These are phyloP conservation scores for Oryzias dopingdopingensis DNA, from an alignment of 2,797 vertebrate species.

Conservation along the genomic window DNA sequence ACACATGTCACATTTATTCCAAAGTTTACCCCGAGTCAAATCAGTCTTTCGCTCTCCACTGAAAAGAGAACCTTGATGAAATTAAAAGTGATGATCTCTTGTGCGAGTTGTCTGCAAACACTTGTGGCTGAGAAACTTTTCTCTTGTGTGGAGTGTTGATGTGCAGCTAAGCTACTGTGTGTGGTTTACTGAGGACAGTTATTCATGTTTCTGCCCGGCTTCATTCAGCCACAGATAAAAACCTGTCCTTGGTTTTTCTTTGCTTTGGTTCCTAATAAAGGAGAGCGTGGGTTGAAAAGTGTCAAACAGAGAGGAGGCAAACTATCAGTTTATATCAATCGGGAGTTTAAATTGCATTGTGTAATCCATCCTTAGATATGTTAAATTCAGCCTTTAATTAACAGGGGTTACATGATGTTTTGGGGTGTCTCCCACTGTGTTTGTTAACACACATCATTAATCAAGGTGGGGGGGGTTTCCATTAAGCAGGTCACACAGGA, in stretches of 20 bases:
- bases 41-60: background rate
- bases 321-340: background rate
- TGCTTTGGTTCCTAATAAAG: constrained; percentile 23
- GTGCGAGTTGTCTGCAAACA: constrained; percentile 23
- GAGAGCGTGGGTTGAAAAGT: constrained; percentile 22
- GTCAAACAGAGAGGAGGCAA: constrained; percentile 3
- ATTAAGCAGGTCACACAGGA: constrained; percentile 78
- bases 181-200: constrained; percentile 20
- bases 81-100: constrained; percentile 21
- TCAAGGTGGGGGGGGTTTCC: constrained; percentile 65
- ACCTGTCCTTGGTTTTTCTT: constrained; percentile 46
- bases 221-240: constrained; percentile 42
- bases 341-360: background rate
- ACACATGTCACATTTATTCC: constrained; percentile 2
- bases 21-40: background rate
- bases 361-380: constrained; percentile 27
- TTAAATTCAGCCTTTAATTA: constrained; percentile 66
- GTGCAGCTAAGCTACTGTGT: constrained; percentile 18
- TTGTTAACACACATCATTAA: constrained; percentile 79
- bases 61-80: constrained; percentile 29
- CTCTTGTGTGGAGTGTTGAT: constrained; percentile 7
- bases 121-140: constrained; percentile 8
- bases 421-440: constrained; percentile 75
- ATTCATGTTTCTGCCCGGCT: constrained; percentile 27
- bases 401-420: constrained; percentile 64